These are phyloP conservation scores for Hesperia comma DNA, from an alignment of 2,888 invertebrate species.

Conservation along the genomic window DNA sequence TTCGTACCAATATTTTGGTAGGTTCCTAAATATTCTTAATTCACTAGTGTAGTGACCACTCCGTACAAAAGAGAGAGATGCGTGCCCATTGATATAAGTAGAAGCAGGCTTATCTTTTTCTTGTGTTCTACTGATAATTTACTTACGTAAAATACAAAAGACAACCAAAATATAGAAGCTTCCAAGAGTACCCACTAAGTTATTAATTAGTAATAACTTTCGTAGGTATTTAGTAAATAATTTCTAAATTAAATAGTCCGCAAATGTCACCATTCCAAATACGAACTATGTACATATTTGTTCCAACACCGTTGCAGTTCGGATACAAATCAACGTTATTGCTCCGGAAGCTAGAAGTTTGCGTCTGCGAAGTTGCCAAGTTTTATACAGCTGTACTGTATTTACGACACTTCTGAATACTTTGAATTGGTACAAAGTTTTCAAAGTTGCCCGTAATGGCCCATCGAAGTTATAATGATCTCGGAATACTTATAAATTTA, in stretches of 20 bases:
- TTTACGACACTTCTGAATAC: conserved; percentile 45
- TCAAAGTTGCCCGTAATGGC: conserved; percentile 15
- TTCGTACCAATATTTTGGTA: too few relatives aligned
- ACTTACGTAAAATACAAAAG: too few relatives aligned
- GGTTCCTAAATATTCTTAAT: too few relatives aligned
- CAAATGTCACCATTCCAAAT: conserved; percentile 30
- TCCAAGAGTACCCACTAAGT: too few relatives aligned
- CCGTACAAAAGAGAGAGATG: too few relatives aligned
- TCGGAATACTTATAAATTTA: conserved; percentile 12
- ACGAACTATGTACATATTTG: conserved; percentile 21
- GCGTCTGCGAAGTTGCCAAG: conserved; percentile 50
- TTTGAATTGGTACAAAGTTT: conserved; percentile 31
- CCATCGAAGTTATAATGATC: conserved; percentile 27
- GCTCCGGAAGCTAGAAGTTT: conserved; percentile 40
- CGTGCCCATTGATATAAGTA: too few relatives aligned
- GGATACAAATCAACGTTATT: conserved; percentile 35
- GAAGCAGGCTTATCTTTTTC: too few relatives aligned
- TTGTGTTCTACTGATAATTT: too few relatives aligned
- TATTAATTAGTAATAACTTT: too few relatives aligned
- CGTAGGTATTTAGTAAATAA: too few relatives aligned
- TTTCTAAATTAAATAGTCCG: conserved; percentile 1
- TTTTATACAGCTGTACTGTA: conserved; percentile 42
- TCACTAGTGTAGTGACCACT: too few relatives aligned
- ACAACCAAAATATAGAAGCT: too few relatives aligned
- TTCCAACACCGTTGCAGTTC: conserved; percentile 34